Evolutionary conservation across 2,888 invertebrate species (phyloP).

Genomic region (Ligdia adustata): DNA sequence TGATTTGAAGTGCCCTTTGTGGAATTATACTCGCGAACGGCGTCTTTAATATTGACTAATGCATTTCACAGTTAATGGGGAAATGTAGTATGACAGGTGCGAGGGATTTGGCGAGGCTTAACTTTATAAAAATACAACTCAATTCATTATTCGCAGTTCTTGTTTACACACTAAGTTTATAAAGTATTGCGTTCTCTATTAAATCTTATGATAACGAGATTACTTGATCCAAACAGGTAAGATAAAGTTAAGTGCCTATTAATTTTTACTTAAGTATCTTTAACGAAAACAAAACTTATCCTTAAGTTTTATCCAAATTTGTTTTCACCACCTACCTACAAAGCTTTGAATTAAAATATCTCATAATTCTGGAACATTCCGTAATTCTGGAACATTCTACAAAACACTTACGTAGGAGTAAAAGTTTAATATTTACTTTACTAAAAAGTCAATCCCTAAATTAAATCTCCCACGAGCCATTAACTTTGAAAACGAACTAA

Average conservation of each 20-base stretch:
- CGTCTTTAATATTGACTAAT: conserved; percentile 83
- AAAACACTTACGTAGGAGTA: not conserved
- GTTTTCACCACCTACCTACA: too few relatives aligned
- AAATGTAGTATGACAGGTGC: conserved; percentile 77
- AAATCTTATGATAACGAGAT: too few relatives aligned
- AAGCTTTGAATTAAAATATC: not conserved
- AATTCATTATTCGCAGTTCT: conserved; percentile 30
- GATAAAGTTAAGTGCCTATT: too few relatives aligned
- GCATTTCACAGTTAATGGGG: conserved; percentile 80
- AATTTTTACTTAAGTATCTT: too few relatives aligned
- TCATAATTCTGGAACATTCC: not conserved
- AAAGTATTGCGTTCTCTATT: too few relatives aligned
- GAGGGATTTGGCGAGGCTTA: conserved; percentile 57
- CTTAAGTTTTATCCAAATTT: too few relatives aligned
- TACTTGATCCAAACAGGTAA: too few relatives aligned
- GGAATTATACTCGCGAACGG: conserved; percentile 81
- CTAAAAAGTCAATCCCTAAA: conserved; percentile 14
- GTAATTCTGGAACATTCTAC: not conserved
- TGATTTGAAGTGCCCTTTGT: conserved; percentile 84
- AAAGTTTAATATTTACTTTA: conserved; percentile 6
- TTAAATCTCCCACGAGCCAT: conserved; percentile 10
- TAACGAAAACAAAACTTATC: too few relatives aligned
- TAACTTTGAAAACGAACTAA: conserved; percentile 7
- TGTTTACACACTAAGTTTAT: conserved; percentile 1
- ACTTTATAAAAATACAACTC: conserved; percentile 47